Evolutionary conservation across 2,888 invertebrate species (phyloP), one percentile per base, ranked within the genome.

Genomic region (Erebia ligea): DNA sequence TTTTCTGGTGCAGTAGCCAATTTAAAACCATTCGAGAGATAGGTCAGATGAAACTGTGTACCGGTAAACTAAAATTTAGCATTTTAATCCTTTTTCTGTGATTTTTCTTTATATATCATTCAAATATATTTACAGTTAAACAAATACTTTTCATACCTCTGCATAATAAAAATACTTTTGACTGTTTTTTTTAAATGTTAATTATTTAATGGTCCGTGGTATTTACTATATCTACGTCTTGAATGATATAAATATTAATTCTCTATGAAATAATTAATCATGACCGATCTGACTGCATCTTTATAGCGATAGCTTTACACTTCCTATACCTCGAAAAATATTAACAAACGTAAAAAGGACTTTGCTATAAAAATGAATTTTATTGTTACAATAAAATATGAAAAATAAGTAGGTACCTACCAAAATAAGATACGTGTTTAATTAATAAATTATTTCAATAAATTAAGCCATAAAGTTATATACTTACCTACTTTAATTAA

Each of bases 401-500:
- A 42, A 11, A 45, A 45, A 61, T 61, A 45, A 45, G 62, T 62
- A 48, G 45, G 62, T 62, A 62, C 62, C 62, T 62, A 62, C 45
- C 42, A 42, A 45, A 2, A 19, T 42, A 42, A 40, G 8, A 34
- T 15, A 34, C 57, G 57, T 57, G 25, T 8, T 57, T 42, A 17
- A 17, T 42, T 42, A 59, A 34, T 34, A 58, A 58, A 59, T 40
- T 59, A 59, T 42, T 42, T 40, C 8, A 42, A 59, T 11, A 42
- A 59, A 59, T 59, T 61, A 45, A 61, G 61, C 45, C 61, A 54
- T 61, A 61, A 17, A 42, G 6, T 34, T 5, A 10, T 54, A 54
- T 10, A 8, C 11, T 13, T n/a, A 59, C 59, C 25, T 50, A 19
- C 48, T 63, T 50, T 50, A 50, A 50, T 63, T n/a, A 48, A 50